phyloP scores from a whole-genome alignment of 2,113 vertebrate genomes.

The Pachypanchax playfairii region DNA sequence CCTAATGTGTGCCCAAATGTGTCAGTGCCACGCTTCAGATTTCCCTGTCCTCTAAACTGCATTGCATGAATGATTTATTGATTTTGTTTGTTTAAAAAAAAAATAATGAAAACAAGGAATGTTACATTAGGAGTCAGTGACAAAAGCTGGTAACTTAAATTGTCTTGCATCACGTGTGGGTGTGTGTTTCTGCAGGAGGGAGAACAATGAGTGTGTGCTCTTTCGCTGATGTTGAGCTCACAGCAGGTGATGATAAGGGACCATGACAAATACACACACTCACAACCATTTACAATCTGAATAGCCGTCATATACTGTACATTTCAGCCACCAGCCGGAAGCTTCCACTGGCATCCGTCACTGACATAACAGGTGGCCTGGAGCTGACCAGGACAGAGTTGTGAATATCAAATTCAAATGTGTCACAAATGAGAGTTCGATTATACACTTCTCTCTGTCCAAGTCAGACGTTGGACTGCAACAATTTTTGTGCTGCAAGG shows the following conservation, averaged over 20 bases:
- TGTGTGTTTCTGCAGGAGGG: conserved; percentile 21
- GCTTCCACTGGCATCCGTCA: conserved; percentile 65
- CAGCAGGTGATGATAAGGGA: conserved; percentile 70
- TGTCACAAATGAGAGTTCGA: conserved; percentile 72
- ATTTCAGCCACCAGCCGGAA: conserved; percentile 50
- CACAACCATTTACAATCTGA: conserved; percentile 62
- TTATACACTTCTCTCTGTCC: conserved; percentile 55
- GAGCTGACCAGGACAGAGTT: conserved; percentile 73
- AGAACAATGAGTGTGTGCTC: conserved; percentile 40
- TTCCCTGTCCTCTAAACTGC: conserved; percentile 1
- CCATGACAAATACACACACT: conserved; percentile 69
- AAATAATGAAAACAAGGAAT: conserved; percentile 13
- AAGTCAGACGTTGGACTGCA: conserved; percentile 29
- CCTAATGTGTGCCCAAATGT: background rate
- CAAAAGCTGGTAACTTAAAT: conserved; percentile 34
- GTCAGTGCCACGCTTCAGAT: background rate
- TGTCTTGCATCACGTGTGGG: conserved; percentile 44
- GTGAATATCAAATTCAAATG: conserved; percentile 74
- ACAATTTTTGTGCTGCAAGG: conserved; percentile 18
- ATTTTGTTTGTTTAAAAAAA: conserved; percentile 1
- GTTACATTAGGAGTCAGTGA: conserved; percentile 21
- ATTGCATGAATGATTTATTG: background rate
- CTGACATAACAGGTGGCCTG: conserved; percentile 74
- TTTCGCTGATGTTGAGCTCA: conserved; percentile 33
- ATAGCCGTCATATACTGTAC: conserved; percentile 57